Percentiles rank a stretch among this genome's conserved stretches.
phyloP scores from a whole-genome alignment of 2,797 vertebrate species.

The Sciurus vulgaris region DNA sequence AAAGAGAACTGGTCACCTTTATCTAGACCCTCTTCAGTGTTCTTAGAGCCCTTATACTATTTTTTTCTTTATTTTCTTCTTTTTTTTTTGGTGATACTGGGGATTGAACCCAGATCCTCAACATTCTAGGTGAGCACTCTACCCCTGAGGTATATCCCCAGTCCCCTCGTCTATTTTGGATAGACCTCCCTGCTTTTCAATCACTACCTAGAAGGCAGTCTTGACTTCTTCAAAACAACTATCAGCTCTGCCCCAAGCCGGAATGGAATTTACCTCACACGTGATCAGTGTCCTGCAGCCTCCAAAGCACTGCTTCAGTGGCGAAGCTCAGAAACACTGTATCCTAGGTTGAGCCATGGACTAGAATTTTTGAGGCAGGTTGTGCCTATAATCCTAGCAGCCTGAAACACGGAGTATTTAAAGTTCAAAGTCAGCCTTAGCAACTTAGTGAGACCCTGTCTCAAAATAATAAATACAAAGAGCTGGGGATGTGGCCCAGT shows the following conservation, averaged over 20 bases:
- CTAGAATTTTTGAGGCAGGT: neutral
- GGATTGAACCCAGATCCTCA: no score
- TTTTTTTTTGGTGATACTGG: no score
- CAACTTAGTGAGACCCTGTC: neutral
- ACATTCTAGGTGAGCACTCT: no score
- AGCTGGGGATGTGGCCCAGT: neutral
- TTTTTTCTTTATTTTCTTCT: no score
- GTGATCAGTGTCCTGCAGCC: neutral
- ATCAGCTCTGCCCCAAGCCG: neutral
- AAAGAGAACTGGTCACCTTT: constrained; percentile 16
- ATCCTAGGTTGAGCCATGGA: neutral
- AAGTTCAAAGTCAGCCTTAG: no score
- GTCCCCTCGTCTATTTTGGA: neutral
- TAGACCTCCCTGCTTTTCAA: neutral
- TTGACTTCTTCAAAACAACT: constrained; percentile 16
- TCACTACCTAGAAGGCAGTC: neutral
- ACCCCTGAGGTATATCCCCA: no score
- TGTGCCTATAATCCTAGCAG: no score
- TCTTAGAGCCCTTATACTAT: neutral
- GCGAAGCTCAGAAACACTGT: neutral
- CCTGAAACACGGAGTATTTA: no score
- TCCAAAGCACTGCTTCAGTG: neutral
- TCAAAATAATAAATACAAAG: neutral
- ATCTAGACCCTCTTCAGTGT: neutral
- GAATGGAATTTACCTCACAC: neutral